Percentiles rank a stretch among this genome's conserved stretches.
These are phyloP conservation scores for Papilio gigon DNA, from an alignment of 2,888 invertebrate species.

Conservation along the genomic window DNA sequence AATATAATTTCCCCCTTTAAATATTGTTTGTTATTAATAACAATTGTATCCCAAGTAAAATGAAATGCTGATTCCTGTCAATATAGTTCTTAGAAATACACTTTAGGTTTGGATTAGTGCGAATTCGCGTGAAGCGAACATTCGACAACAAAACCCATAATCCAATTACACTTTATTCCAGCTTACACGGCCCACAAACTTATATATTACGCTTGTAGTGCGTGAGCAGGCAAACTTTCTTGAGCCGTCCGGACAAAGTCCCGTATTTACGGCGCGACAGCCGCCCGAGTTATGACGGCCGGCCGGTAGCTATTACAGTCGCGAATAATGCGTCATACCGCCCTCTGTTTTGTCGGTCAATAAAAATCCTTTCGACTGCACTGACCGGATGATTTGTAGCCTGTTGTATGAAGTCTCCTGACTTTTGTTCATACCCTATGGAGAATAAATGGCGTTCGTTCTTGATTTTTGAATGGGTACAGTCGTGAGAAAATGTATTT, in stretches of 20 bases:
- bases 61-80: too few relatives aligned
- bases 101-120: background rate
- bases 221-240: constrained; percentile 47
- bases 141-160: constrained; percentile 28
- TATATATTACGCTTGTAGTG: constrained; percentile 38
- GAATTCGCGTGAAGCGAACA: background rate
- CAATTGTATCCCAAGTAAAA: too few relatives aligned
- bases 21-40: too few relatives aligned
- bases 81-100: too few relatives aligned
- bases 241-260: constrained; percentile 43
- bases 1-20: too few relatives aligned
- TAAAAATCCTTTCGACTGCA: constrained; percentile 47
- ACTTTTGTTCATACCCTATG: constrained; percentile 26
- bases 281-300: constrained; percentile 56
- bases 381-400: constrained; percentile 39
- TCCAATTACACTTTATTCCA: constrained; percentile 33
- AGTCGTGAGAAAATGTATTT: constrained; percentile 4
- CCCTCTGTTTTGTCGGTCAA: constrained; percentile 47
- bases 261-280: constrained; percentile 55
- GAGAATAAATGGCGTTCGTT: constrained; percentile 26
- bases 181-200: constrained; percentile 30
- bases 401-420: constrained; percentile 27
- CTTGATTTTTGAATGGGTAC: constrained; percentile 29
- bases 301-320: constrained; percentile 56
- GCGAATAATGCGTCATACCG: constrained; percentile 55